These are phyloP conservation scores for Knipowitschia caucasica DNA, from an alignment of 2,797 vertebrate species.

Conservation along the genomic window DNA sequence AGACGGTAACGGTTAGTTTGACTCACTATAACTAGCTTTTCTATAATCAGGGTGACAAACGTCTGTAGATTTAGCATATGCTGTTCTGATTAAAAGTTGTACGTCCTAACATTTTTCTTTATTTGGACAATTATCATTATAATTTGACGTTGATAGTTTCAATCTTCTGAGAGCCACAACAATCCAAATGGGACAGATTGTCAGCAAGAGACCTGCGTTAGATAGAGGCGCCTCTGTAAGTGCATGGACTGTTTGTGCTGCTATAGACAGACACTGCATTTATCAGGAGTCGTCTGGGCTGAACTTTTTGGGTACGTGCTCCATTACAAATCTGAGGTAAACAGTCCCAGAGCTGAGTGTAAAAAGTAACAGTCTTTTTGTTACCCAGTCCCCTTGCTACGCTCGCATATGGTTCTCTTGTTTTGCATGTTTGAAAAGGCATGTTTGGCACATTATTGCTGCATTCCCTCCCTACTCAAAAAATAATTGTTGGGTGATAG, in stretches of 20 bases:
- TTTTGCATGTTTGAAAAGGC: conserved; percentile 55
- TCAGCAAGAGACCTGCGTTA: not conserved
- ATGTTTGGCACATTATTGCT: conserved; percentile 55
- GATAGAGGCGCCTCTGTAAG: not conserved
- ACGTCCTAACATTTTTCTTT: too few relatives aligned
- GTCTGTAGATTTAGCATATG: too few relatives aligned
- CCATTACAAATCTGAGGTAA: conserved; percentile 49
- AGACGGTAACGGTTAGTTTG: not conserved
- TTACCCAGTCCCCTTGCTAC: conserved; percentile 44
- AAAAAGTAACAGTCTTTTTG: conserved; percentile 62
- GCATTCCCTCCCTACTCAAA: conserved; percentile 33
- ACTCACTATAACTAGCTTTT: too few relatives aligned
- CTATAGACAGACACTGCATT: conserved; percentile 66
- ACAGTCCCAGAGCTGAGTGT: conserved; percentile 51
- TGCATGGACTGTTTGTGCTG: conserved; percentile 48
- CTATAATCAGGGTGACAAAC: too few relatives aligned
- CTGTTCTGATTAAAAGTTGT: too few relatives aligned
- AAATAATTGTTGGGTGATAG: conserved; percentile 53
- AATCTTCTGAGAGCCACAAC: not conserved
- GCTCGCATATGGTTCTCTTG: conserved; percentile 28
- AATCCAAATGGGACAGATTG: not conserved
- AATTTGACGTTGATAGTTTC: not conserved
- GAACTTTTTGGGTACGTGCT: conserved; percentile 53
- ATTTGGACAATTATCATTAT: not conserved
- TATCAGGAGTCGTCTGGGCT: conserved; percentile 70